Percentiles rank a stretch among this genome's conserved stretches.
phyloP scores from a whole-genome alignment of 2,113 vertebrate genomes.

The Himantopus leucocephalus region DNA sequence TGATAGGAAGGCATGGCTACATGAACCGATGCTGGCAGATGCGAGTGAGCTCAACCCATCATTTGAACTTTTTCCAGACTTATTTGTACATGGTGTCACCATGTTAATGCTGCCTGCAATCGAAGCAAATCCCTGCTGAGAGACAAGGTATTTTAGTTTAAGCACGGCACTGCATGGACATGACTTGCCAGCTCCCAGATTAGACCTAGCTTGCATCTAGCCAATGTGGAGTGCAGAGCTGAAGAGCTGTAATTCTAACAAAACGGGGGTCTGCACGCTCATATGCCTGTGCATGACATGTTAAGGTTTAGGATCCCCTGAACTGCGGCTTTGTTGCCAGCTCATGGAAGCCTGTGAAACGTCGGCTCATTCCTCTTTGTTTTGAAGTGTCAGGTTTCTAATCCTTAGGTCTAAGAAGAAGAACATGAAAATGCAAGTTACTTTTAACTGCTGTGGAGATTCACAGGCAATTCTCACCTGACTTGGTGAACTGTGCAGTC shows the following conservation, averaged over 20 bases:
- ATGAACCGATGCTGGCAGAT: not conserved
- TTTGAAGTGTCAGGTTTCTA: not conserved
- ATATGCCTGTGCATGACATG: accelerated
- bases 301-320: not conserved
- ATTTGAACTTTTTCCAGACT: not conserved
- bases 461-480: not conserved
- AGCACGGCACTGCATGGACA: not conserved
- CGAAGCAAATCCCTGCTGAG: not conserved
- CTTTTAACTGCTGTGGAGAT: not conserved
- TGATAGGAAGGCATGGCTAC: not conserved
- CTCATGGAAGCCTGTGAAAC: not conserved
- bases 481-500: not conserved
- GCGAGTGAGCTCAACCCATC: not conserved
- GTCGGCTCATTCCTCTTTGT: not conserved
- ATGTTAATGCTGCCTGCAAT: not conserved
- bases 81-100: not conserved
- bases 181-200: not conserved
- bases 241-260: not conserved
- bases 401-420: not conserved
- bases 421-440: not conserved
- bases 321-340: not conserved
- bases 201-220: not conserved
- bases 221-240: not conserved
- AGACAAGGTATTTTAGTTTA: not conserved
- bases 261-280: not conserved